These are phyloP conservation scores for Carassius carassius DNA, from an alignment of 2,113 vertebrate species.

Conservation along the genomic window DNA sequence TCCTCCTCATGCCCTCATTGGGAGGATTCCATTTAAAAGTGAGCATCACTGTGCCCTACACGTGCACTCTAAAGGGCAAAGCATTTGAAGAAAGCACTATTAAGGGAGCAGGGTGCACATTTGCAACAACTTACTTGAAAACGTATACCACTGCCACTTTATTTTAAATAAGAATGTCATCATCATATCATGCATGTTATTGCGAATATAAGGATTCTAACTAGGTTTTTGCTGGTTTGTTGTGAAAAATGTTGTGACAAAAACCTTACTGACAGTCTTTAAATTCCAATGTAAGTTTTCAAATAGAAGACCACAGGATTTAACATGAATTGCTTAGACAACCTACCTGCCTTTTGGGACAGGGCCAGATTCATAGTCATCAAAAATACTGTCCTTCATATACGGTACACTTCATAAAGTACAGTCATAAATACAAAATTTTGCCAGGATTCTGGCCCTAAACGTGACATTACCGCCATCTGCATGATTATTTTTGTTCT, in stretches of 20 bases:
- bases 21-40: not conserved
- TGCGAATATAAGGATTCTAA: not conserved
- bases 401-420: not conserved
- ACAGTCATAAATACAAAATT: constrained; percentile 1
- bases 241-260: not conserved
- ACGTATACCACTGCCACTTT: not conserved
- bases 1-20: not conserved
- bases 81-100: not conserved
- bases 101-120: not conserved
- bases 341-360: not conserved
- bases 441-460: not conserved
- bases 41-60: not conserved
- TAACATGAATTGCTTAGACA: not conserved
- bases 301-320: not conserved
- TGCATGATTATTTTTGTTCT: constrained; percentile 42
- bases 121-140: not conserved
- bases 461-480: constrained; percentile 39
- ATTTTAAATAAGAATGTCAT: not conserved
- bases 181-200: not conserved
- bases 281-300: not conserved
- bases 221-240: not conserved
- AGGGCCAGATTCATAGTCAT: not conserved
- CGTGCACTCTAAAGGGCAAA: not conserved
- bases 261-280: not conserved
- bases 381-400: not conserved